Percentiles rank a stretch among this genome's conserved stretches.
Conservation (phyloP, 2,888 invertebrate genomes). For the Tipula lateralis region DNA sequence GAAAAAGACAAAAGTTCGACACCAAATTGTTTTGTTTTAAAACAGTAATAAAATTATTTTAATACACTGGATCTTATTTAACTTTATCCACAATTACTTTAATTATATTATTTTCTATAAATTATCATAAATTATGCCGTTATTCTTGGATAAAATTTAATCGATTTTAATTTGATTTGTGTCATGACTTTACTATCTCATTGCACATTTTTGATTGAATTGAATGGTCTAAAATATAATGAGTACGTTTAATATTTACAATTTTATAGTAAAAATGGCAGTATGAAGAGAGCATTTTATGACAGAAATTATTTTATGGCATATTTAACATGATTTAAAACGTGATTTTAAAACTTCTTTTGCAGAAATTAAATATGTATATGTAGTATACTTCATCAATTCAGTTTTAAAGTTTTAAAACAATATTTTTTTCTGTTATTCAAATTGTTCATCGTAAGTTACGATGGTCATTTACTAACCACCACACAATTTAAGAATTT, state of each 20-base stretch:
- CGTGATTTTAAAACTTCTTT: too few species aligned
- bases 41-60: background rate
- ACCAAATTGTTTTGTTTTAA: background rate
- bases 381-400: too few species aligned
- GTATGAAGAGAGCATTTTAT: too few species aligned
- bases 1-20: background rate
- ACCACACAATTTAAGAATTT: too few species aligned
- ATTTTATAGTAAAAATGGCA: background rate
- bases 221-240: background rate
- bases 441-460: too few species aligned
- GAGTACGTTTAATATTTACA: background rate
- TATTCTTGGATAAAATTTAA: background rate
- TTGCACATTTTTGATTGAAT: background rate
- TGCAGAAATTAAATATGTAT: too few species aligned
- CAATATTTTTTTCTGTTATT: too few species aligned
- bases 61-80: background rate
- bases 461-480: too few species aligned
- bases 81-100: background rate
- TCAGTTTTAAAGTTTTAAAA: too few species aligned
- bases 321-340: too few species aligned
- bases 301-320: too few species aligned
- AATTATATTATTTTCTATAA: background rate
- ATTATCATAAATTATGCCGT: background rate
- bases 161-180: background rate
- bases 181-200: background rate